phyloP scores from a whole-genome alignment of 2,113 vertebrate species.

The Stercorarius parasiticus region DNA sequence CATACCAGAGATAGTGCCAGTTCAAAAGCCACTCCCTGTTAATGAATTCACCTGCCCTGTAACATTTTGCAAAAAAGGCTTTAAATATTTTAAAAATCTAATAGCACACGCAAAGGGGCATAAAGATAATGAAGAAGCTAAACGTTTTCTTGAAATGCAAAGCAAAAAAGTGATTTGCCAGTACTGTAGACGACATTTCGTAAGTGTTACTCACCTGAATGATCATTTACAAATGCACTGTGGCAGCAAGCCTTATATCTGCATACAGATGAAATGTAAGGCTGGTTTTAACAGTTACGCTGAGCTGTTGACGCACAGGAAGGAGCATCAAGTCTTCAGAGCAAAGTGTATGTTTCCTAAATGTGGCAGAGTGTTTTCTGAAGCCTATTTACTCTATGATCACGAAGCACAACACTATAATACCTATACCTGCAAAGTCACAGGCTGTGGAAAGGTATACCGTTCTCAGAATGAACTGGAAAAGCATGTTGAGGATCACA shows the following conservation, averaged over 20 bases:
- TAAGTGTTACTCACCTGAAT: conserved; percentile 92
- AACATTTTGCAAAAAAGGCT: conserved; percentile 88
- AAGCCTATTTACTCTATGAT: conserved; percentile 93
- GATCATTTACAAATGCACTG: conserved; percentile 97
- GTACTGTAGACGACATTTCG: conserved; percentile 94
- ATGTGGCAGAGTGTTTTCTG: conserved; percentile 91
- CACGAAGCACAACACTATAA: conserved; percentile 98
- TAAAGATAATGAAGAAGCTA: conserved; percentile 90
- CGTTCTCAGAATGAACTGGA: conserved; percentile 89
- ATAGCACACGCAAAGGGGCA: conserved; percentile 91
- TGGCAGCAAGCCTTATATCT: conserved; percentile 93
- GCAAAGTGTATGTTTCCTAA: conserved; percentile 96
- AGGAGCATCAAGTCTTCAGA: conserved; percentile 88
- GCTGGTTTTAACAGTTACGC: conserved; percentile 92
- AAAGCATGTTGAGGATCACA: conserved; percentile 83
- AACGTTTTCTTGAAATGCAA: conserved; percentile 94
- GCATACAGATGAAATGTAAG: conserved; percentile 95
- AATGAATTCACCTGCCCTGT: conserved; percentile 93
- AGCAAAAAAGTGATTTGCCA: conserved; percentile 96
- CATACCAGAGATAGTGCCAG: conserved; percentile 66
- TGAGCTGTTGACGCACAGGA: conserved; percentile 89
- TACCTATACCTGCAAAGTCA: conserved; percentile 89
- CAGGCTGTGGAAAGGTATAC: conserved; percentile 89
- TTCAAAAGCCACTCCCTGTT: conserved; percentile 63
- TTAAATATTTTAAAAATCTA: conserved; percentile 96